Conservation (phyloP, 2,113 vertebrate genomes). For the Xenopus borealis region DNA sequence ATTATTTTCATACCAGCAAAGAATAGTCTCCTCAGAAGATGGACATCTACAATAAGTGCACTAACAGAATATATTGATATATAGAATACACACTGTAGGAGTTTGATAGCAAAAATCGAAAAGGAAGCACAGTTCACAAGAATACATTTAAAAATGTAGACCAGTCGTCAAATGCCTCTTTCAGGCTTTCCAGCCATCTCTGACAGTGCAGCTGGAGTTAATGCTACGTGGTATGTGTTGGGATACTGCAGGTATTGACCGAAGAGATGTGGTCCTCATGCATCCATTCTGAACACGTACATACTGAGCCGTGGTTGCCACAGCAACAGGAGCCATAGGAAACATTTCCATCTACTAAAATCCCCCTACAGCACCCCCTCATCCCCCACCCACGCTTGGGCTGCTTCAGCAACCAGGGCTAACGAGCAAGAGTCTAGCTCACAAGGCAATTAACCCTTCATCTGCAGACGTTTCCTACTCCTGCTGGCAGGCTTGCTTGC, state of each 20-base stretch:
- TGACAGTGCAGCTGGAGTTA: conserved; percentile 23
- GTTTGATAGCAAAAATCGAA: neutral
- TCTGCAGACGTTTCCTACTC: neutral
- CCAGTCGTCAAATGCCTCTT: neutral
- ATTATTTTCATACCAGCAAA: too few relatives aligned
- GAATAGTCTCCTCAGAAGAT: neutral
- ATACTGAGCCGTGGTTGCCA: conserved; percentile 43
- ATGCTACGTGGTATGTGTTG: conserved; percentile 15
- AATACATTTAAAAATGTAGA: neutral
- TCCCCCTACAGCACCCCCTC: conserved; percentile 39
- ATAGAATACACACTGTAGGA: neutral
- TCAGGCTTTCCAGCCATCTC: neutral
- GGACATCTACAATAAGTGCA: too few relatives aligned
- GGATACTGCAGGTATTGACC: conserved; percentile 45
- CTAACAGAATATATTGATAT: neutral
- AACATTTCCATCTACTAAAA: conserved; percentile 43
- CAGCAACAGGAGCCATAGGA: conserved; percentile 40
- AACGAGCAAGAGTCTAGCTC: conserved; percentile 38
- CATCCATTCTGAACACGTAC: conserved; percentile 46
- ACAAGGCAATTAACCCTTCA: conserved; percentile 41
- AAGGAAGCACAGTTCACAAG: neutral
- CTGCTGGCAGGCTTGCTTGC: neutral
- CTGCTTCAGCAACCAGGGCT: conserved; percentile 46
- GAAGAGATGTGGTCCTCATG: conserved; percentile 35
- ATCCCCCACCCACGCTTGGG: conserved; percentile 42